These are phyloP conservation scores for Timema podura DNA, from an alignment of 2,888 invertebrate species.

Conservation along the genomic window DNA sequence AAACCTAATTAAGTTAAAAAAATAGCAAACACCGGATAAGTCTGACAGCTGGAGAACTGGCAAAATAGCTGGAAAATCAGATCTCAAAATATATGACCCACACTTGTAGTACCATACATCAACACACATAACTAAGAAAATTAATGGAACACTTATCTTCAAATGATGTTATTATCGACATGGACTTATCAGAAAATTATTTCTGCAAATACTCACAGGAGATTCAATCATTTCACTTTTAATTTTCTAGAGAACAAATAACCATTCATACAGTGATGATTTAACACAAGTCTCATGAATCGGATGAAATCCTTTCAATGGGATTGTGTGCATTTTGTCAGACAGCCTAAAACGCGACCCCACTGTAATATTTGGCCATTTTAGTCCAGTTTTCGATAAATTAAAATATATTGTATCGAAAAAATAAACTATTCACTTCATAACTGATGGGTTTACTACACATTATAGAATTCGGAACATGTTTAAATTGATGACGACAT, in stretches of 20 bases:
- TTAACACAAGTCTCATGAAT: neutral
- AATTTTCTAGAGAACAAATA: neutral
- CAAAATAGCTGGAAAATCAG: no score
- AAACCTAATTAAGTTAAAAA: no score
- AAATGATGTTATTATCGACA: neutral
- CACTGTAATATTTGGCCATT: neutral
- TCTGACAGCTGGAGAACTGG: no score
- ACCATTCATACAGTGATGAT: slow-evolving; percentile 7
- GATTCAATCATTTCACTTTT: slow-evolving; percentile 1
- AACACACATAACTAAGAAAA: slow-evolving; percentile 1
- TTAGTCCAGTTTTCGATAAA: slow-evolving; percentile 6
- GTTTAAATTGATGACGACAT: neutral
- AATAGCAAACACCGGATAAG: no score
- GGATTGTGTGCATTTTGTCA: slow-evolving; percentile 9
- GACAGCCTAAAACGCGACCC: neutral
- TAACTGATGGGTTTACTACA: neutral
- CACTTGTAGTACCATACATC: neutral
- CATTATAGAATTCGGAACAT: neutral
- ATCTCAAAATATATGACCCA: no score
- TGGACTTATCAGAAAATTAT: slow-evolving; percentile 12
- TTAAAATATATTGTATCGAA: neutral
- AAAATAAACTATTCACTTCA: neutral
- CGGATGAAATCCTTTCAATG: neutral
- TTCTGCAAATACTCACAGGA: neutral
- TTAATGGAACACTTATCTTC: neutral